These are phyloP conservation scores for Panthera tigris DNA, from an alignment of 2,113 vertebrate species.

Conservation along the genomic window DNA sequence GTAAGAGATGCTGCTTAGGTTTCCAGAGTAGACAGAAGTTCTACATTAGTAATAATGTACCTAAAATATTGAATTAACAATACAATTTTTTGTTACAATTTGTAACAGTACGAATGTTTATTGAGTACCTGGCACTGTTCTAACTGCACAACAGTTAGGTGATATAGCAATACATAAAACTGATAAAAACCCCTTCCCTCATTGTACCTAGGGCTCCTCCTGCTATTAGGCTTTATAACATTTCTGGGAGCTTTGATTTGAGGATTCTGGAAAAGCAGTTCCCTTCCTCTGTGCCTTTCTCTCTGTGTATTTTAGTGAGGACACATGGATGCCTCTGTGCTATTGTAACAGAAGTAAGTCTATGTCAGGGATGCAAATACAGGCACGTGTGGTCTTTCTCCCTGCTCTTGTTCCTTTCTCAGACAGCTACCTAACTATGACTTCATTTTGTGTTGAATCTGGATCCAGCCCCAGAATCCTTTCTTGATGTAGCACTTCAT, in stretches of 20 bases:
- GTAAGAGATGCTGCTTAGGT: background rate
- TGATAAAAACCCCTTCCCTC: background rate
- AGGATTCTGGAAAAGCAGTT: background rate
- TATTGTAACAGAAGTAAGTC: background rate
- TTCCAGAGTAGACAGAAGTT: background rate
- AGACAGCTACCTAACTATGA: background rate
- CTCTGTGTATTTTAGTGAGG: background rate
- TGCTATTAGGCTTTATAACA: background rate
- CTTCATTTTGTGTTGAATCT: background rate
- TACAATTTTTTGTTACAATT: background rate
- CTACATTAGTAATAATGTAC: background rate
- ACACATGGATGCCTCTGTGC: background rate
- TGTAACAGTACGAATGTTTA: background rate
- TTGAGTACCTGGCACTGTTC: background rate
- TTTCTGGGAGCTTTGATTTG: slow-evolving; percentile 24
- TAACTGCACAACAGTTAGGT: background rate
- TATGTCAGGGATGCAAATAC: background rate
- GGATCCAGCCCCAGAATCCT: background rate
- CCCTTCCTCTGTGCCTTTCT: too few species aligned
- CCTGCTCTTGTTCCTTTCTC: background rate
- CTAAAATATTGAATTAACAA: background rate
- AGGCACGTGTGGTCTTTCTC: background rate
- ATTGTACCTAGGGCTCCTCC: background rate
- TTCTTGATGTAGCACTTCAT: background rate
- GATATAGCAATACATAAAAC: slow-evolving; percentile 2